A percentile compares a stretch with the other conserved stretches of the same genome.
Conservation (phyloP, 1,140 invertebrate genomes). For the Brachionus rotundiformis region DNA sequence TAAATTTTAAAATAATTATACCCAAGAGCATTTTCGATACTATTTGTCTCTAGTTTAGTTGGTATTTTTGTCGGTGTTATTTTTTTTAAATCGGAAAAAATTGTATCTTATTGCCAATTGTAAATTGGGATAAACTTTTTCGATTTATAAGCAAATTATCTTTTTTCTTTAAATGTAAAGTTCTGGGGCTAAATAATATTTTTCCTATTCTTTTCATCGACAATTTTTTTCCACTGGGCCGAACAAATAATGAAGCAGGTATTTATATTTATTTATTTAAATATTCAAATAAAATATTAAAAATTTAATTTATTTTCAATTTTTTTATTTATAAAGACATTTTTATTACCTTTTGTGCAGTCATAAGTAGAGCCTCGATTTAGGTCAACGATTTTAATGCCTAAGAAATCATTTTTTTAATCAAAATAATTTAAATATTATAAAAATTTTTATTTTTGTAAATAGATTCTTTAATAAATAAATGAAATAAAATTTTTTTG, state of each 20-base stretch:
- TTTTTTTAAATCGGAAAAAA: background rate
- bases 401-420: too few species aligned
- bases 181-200: background rate
- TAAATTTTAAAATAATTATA: constrained; percentile 15
- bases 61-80: background rate
- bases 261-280: constrained; percentile 48
- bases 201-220: constrained; percentile 19
- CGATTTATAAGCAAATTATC: background rate
- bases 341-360: background rate
- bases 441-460: too few species aligned
- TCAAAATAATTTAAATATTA: too few species aligned
- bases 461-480: too few species aligned
- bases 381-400: too few species aligned
- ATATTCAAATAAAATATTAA: constrained; percentile 16
- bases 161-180: constrained; percentile 13
- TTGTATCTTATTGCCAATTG: background rate
- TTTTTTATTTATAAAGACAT: background rate
- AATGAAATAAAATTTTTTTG: too few species aligned
- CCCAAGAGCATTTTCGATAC: background rate
- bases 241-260: constrained; percentile 18
- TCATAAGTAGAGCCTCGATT: background rate
- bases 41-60: background rate
- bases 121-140: constrained; percentile 14
- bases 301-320: background rate
- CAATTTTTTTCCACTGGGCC: background rate